A percentile compares a stretch with the other conserved stretches of the same genome.
These are phyloP conservation scores for Heliangelus exortis DNA, from an alignment of 2,797 vertebrate species.

Conservation along the genomic window DNA sequence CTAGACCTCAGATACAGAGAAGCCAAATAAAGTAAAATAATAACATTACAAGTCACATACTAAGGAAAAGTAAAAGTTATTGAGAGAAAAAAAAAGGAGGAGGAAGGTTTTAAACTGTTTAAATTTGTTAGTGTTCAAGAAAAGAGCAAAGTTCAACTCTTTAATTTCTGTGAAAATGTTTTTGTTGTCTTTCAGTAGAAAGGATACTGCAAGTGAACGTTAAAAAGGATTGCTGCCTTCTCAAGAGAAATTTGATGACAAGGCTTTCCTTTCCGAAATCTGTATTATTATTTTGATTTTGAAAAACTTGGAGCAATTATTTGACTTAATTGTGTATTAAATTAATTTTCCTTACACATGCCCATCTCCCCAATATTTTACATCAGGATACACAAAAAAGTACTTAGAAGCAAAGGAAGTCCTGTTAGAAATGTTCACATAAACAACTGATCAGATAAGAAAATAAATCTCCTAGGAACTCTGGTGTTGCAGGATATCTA, in stretches of 20 bases:
- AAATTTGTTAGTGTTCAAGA: background rate
- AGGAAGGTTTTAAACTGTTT: background rate
- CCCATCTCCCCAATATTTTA: background rate
- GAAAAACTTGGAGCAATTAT: background rate
- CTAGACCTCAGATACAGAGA: background rate
- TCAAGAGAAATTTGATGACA: background rate
- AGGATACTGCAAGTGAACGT: background rate
- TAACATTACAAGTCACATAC: accelerated
- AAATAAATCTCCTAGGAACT: background rate
- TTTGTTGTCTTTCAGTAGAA: background rate
- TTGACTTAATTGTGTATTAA: background rate
- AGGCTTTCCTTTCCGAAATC: background rate
- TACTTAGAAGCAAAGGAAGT: background rate
- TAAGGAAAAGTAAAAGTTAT: background rate
- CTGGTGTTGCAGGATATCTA: background rate
- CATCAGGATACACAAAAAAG: background rate
- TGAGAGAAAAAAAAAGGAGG: background rate
- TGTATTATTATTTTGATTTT: background rate
- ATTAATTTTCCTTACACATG: background rate
- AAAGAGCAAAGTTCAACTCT: background rate
- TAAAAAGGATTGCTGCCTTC: background rate
- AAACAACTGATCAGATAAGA: background rate
- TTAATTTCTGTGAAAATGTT: background rate
- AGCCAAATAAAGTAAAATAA: background rate
- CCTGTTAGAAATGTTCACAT: background rate